Percentiles rank a stretch among this genome's conserved stretches.
Evolutionary conservation across 1,140 invertebrate genomes (phyloP).

Genomic region (Dryas iulia): DNA sequence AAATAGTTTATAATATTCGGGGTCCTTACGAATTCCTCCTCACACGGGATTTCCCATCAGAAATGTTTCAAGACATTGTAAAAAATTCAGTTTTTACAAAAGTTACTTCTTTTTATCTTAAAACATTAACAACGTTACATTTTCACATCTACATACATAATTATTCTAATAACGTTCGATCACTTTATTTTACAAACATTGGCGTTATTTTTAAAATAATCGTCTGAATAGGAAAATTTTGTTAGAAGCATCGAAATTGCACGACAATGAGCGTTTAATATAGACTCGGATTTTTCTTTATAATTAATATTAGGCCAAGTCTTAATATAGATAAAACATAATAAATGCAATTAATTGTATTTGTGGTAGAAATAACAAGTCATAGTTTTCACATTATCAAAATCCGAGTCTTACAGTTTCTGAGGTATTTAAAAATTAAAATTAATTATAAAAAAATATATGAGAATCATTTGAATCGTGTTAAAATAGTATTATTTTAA

Average conservation of each 20-base stretch:
- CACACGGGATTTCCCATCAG: conserved; percentile 54
- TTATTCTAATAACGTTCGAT: conserved; percentile 74
- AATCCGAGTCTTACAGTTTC: not conserved
- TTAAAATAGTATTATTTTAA: not conserved
- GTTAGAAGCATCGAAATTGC: conserved; percentile 15
- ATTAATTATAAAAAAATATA: not conserved
- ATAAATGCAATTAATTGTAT: not conserved
- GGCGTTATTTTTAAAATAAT: conserved; percentile 72
- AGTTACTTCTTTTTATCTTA: conserved; percentile 76
- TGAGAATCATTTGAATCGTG: not conserved
- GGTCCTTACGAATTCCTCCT: conserved; percentile 72
- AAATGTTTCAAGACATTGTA: conserved; percentile 79
- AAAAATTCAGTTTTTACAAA: conserved; percentile 80
- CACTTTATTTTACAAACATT: conserved; percentile 65
- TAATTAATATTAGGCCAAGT: conserved; percentile 3
- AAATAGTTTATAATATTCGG: conserved; percentile 79
- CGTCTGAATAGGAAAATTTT: conserved; percentile 25
- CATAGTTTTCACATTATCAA: not conserved
- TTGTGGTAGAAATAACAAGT: not conserved
- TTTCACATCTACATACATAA: conserved; percentile 71
- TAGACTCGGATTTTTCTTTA: not conserved
- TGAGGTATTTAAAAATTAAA: not conserved
- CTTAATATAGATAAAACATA: not conserved
- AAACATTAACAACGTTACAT: conserved; percentile 80
- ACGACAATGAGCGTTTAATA: not conserved